phyloP scores from a whole-genome alignment of 1,140 invertebrate genomes.

The Bactericera cockerelli region DNA sequence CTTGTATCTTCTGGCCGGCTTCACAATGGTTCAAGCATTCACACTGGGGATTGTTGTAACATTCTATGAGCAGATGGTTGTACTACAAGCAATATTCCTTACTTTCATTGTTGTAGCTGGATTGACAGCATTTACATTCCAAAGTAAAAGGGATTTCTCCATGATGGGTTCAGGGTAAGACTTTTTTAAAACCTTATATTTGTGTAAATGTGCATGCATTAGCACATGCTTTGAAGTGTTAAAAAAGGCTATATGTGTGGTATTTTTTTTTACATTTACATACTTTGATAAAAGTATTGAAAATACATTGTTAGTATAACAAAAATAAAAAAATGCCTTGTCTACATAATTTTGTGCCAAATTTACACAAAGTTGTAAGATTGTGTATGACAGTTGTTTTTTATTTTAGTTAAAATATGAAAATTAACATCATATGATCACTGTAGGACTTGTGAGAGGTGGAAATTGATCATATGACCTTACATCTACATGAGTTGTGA shows the following conservation, averaged over 20 bases:
- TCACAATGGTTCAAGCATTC: constrained; percentile 54
- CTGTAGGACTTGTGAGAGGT: too few species aligned
- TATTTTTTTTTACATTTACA: not conserved
- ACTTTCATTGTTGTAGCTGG: constrained; percentile 52
- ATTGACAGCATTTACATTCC: constrained; percentile 60
- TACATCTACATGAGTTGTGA: too few species aligned
- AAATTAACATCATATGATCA: too few species aligned
- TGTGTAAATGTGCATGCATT: constrained; percentile 10
- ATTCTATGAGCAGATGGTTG: constrained; percentile 48
- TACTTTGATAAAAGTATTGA: not conserved
- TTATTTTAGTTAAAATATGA: too few species aligned
- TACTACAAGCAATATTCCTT: constrained; percentile 56
- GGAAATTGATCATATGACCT: too few species aligned
- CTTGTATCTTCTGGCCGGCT: constrained; percentile 44
- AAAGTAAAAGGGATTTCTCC: constrained; percentile 67
- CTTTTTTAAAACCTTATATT: too few species aligned
- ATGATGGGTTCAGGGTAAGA: constrained; percentile 54
- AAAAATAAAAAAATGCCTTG: too few species aligned
- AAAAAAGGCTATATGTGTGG: not conserved
- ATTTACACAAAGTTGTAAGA: too few species aligned
- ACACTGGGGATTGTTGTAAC: constrained; percentile 57
- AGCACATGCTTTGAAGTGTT: not conserved
- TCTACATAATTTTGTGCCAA: too few species aligned
- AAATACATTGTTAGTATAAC: too few species aligned
- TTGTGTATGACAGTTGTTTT: too few species aligned